Evolutionary conservation across 2,113 vertebrate species (phyloP).

Genomic region (Petrocephalus zakoni): DNA sequence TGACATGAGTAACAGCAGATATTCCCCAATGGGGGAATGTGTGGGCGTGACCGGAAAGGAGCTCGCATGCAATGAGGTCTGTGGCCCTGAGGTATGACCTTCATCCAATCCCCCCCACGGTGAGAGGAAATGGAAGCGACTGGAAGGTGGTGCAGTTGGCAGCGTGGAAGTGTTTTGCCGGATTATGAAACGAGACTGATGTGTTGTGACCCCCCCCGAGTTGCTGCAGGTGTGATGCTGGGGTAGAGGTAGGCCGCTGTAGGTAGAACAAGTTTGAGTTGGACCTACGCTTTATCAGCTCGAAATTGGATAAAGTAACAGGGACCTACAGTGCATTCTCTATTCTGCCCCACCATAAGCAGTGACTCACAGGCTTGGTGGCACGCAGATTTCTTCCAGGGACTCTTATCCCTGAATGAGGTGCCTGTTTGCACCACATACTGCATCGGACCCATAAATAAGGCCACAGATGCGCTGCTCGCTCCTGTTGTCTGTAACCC

Average conservation of each 20-base stretch:
- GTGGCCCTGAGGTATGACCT: not conserved
- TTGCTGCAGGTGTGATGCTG: not conserved
- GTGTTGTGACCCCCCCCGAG: not conserved
- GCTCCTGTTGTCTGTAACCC: not conserved
- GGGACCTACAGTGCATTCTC: not conserved
- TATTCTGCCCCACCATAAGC: not conserved
- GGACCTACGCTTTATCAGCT: not conserved
- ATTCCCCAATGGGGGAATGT: constrained; percentile 22
- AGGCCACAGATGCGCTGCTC: not conserved
- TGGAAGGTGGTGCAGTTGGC: not conserved
- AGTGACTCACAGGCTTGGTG: not conserved
- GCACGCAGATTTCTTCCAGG: not conserved
- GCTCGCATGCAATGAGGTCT: constrained; percentile 47
- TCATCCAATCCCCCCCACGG: not conserved
- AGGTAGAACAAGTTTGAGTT: not conserved
- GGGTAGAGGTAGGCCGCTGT: not conserved
- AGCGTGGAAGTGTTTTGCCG: not conserved
- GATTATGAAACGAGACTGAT: not conserved
- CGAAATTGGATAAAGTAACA: not conserved
- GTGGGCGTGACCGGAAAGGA: constrained; percentile 30
- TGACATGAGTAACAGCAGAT: not conserved
- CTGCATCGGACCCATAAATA: not conserved
- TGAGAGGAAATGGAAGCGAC: not conserved
- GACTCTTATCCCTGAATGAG: not conserved
- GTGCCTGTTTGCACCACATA: not conserved